These are phyloP conservation scores for Rhaphigaster nebulosa DNA, from an alignment of 2,888 invertebrate species.

Conservation along the genomic window DNA sequence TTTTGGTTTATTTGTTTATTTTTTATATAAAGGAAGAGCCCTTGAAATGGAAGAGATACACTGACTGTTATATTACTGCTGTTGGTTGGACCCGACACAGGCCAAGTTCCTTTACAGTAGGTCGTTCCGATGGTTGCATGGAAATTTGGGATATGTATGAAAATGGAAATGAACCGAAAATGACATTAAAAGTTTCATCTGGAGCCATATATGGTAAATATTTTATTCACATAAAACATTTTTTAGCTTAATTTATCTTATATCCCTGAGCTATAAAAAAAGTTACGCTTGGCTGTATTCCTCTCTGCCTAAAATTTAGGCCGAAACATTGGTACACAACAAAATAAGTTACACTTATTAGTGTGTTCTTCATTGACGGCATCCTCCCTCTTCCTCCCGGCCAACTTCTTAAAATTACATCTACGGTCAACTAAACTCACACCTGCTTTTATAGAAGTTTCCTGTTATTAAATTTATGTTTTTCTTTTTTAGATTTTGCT, in stretches of 20 bases:
- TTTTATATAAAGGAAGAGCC: slow-evolving; percentile 60
- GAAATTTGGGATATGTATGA: slow-evolving; percentile 65
- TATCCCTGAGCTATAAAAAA: background rate
- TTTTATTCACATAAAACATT: background rate
- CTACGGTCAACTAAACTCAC: too few relatives aligned
- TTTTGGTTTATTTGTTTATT: background rate
- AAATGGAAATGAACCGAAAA: slow-evolving; percentile 64
- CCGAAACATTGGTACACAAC: too few relatives aligned
- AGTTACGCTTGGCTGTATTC: too few relatives aligned
- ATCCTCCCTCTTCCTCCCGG: too few relatives aligned
- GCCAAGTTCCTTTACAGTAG: slow-evolving; percentile 64
- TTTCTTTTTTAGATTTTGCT: slow-evolving; percentile 62
- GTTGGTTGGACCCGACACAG: slow-evolving; percentile 64
- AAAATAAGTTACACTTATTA: too few relatives aligned
- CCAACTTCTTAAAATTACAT: too few relatives aligned
- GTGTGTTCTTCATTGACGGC: too few relatives aligned
- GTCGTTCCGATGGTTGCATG: slow-evolving; percentile 64
- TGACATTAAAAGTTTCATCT: slow-evolving; percentile 59
- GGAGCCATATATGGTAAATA: slow-evolving; percentile 39
- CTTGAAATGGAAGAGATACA: slow-evolving; percentile 64
- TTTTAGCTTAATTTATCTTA: background rate
- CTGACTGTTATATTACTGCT: slow-evolving; percentile 62
- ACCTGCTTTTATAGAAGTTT: background rate
- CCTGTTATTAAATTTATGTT: background rate
- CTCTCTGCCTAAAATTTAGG: too few relatives aligned